Percentiles rank a stretch among this genome's conserved stretches.
Evolutionary conservation across 2,113 vertebrate genomes (phyloP).

Genomic region (Trematocara stigmaticum): DNA sequence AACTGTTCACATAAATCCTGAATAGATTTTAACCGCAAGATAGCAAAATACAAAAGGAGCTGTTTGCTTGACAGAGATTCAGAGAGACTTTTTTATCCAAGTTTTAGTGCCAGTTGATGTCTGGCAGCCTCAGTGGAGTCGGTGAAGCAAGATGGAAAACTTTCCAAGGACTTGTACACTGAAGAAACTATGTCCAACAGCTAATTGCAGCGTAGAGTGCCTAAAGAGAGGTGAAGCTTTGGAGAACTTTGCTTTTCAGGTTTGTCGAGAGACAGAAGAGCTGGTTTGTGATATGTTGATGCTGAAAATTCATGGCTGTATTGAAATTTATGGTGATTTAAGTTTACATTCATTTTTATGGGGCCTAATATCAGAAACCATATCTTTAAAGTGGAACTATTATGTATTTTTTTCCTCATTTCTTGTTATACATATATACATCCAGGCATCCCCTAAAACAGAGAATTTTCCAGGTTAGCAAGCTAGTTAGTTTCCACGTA

Average conservation of each 20-base stretch:
- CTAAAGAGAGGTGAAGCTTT: constrained; percentile 1
- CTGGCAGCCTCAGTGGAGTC: neutral
- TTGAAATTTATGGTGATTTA: constrained; percentile 26
- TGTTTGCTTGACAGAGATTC: neutral
- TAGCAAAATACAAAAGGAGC: neutral
- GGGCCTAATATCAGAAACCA: constrained; percentile 20
- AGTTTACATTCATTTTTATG: constrained; percentile 3
- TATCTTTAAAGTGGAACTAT: constrained; percentile 17
- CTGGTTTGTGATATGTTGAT: constrained; percentile 1
- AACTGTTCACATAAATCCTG: neutral
- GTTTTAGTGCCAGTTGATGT: neutral
- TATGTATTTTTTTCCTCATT: neutral
- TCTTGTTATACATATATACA: neutral
- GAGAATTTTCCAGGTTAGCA: neutral
- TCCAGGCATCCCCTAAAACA: neutral
- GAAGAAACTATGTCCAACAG: constrained; percentile 2
- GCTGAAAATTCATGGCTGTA: constrained; percentile 15
- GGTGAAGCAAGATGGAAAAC: neutral
- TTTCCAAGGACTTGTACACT: constrained; percentile 9
- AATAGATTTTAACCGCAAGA: neutral
- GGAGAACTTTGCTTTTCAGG: constrained; percentile 11
- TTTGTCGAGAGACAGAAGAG: constrained; percentile 4
- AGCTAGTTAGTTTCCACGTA: neutral
- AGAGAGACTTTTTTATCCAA: neutral
- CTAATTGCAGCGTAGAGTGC: constrained; percentile 17